Base-by-base conservation (phyloP, 2,797 vertebrate genomes). In the Momotus momota region DNA sequence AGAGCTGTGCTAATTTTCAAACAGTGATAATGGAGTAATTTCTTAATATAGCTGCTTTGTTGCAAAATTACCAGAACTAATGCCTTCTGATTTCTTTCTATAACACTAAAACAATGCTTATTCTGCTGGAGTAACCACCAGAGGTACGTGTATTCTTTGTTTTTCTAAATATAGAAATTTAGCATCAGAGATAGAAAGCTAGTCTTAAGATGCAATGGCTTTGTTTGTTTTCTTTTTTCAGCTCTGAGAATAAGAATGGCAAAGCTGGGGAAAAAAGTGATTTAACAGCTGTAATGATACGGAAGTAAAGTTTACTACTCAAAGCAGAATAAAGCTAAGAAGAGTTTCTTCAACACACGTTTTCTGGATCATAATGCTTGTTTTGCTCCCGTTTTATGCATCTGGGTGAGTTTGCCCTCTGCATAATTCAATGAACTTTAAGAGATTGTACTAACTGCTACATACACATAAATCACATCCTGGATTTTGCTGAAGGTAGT, bases 191-290 rank as follows among this genome's bases (percentile, higher is more conserved):
- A 65, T 41, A 58, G 66, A 70, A 72, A 75, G 31, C 38, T 40
- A 77, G 25, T 51, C 49, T 80, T 69, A 73, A 95, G 96, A 82
- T 48, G 38, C 54, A 93, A 86, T 46, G 60, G 52, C 69, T 86
- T 52, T 92, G 27, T 94, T 96, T 95, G 33, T 96, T 94, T 96
- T 96, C 88, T 86, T 82, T 98, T 97, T 97, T 88, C 98, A 99
- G 98, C 98, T 86, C 96, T 98, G 93, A 98, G 98, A 96, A 98
- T 98, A 94, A 98, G 98, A 97, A 98, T 98, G 98, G 98, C 98
- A 96, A 99, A 98, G 91, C 97, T 98, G 93, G 98, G 98, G 75
- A 98, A 98, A 95, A 98, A 98, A 35, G 97, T 98, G 65, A 98
- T 98, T 95, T 98, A 97, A 97, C 88, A 93, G 67, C 85, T 88